Evolutionary conservation across 2,888 invertebrate genomes (phyloP), one percentile per base, ranked within the genome.

Genomic region (Tholera decimalis): DNA sequence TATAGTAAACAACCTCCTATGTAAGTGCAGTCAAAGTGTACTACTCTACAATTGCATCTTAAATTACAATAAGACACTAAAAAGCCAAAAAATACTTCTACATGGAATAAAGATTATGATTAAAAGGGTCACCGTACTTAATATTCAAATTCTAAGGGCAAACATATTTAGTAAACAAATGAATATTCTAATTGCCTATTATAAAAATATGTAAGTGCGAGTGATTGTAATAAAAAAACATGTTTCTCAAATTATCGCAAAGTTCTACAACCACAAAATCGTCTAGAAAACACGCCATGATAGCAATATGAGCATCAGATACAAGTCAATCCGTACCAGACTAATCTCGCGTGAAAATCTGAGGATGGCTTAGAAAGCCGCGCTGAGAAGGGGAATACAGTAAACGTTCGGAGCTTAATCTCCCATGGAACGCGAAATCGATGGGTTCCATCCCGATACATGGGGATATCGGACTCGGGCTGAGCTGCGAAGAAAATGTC

Each of bases 391-490:
- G 88, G 87, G 75, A 65, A 65, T 69, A 82, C 56, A 83, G 85
- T 82, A 88, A 89, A 89, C 89, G 86, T 84, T 83, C 85, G 85
- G 82, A 82, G 85, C 85, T 84, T 92, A 93, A 94, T 93, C 91
- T 92, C 79, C 86, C 87, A 82, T 87, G 87, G 91, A 89, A 90
- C 80, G 89, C 83, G 83, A 88, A 90, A 93, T 91, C 92, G 92
- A 93, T 93, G 91, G 82, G 85, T 85, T 84, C 85, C 71, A 79
- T 77, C 73, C 67, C 83, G 76, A 86, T 81, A 84, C 74, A 79
- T 82, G 79, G 83, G 85, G 79, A 83, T 76, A 71, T 66, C 61
- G 71, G 59, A 61, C 63, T 62, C 49, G 49, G 64, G 70, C 81
- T 59, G 81, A 82, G 79, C 83, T 84, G 86, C 80, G 89, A 88